Evolutionary conservation across 2,797 vertebrate genomes (phyloP).

Genomic region (Toxotes lorentzi): DNA sequence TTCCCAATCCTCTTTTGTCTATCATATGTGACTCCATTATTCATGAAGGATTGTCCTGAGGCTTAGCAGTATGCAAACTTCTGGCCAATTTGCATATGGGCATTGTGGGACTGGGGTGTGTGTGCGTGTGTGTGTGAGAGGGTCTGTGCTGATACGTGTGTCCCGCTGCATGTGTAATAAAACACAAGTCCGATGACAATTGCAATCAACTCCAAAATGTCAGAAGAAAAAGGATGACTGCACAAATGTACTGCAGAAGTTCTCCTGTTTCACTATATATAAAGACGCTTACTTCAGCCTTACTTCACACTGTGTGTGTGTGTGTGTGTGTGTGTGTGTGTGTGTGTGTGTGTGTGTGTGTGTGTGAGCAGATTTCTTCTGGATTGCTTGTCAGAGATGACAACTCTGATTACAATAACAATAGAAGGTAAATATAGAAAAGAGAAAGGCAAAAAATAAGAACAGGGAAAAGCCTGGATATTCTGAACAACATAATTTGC

Average conservation of each 20-base stretch:
- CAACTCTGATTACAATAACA: conserved; percentile 70
- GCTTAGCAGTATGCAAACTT: conserved; percentile 57
- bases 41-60: conserved; percentile 62
- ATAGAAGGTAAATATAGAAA: conserved; percentile 63
- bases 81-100: conserved; percentile 61
- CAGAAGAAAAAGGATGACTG: conserved; percentile 31
- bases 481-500: conserved; percentile 65
- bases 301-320: conserved; percentile 6
- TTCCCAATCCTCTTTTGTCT: conserved; percentile 45
- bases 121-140: not conserved
- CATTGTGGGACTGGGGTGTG: conserved; percentile 4
- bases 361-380: conserved; percentile 41
- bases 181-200: conserved; percentile 18
- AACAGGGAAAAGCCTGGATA: conserved; percentile 50
- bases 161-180: conserved; percentile 10
- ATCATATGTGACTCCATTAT: conserved; percentile 67
- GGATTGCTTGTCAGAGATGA: conserved; percentile 59
- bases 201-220: conserved; percentile 35
- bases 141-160: conserved; percentile 1
- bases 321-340: conserved; percentile 7
- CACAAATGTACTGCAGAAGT: conserved; percentile 5
- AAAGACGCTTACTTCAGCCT: conserved; percentile 3
- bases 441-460: conserved; percentile 42
- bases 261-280: not conserved
- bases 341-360: conserved; percentile 1